A percentile compares a stretch with the other conserved stretches of the same genome.
phyloP scores from a whole-genome alignment of 2,113 vertebrate genomes.

The Channa argus region DNA sequence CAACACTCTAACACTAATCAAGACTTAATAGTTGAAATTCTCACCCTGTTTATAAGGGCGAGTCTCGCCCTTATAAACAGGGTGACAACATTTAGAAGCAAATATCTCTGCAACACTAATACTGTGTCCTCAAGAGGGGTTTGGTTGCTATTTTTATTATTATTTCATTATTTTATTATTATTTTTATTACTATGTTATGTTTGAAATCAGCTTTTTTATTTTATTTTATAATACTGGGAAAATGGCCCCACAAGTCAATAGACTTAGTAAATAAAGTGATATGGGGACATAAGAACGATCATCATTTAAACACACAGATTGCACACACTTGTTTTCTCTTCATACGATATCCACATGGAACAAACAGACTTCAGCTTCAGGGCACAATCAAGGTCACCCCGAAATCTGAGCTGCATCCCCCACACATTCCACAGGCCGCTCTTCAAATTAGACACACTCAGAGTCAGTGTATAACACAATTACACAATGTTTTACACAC shows the following conservation, averaged over 20 bases:
- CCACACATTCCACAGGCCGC: constrained; percentile 77
- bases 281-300: background rate
- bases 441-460: constrained; percentile 48
- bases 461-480: background rate
- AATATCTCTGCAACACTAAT: too few species aligned
- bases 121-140: too few species aligned
- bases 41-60: too few species aligned
- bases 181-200: too few species aligned
- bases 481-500: constrained; percentile 17
- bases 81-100: too few species aligned
- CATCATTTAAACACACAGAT: background rate
- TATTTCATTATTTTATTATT: too few species aligned
- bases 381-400: constrained; percentile 78
- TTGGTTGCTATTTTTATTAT: too few species aligned
- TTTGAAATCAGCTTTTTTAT: background rate
- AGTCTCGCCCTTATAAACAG: too few species aligned
- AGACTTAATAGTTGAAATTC: too few species aligned
- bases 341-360: constrained; percentile 1
- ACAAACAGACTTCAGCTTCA: constrained; percentile 63
- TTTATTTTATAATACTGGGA: background rate
- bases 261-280: background rate
- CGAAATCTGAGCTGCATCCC: constrained; percentile 75
- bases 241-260: background rate
- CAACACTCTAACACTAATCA: too few species aligned
- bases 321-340: constrained; percentile 12